Evolutionary conservation across 2,888 invertebrate species (phyloP), one percentile per base, ranked within the genome.

Genomic region (Leptogaster cylindrica): DNA sequence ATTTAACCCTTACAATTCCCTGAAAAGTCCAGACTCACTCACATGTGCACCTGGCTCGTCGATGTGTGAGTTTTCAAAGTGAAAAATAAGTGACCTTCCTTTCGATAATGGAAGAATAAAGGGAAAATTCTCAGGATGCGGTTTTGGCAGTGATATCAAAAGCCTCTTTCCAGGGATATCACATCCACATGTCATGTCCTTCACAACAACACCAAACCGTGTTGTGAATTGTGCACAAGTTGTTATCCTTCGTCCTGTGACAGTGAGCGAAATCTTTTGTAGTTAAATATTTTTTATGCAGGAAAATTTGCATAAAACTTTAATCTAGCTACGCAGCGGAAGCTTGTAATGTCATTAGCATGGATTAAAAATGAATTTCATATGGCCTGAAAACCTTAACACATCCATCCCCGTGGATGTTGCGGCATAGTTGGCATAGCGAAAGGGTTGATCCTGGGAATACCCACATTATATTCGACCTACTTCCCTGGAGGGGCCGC

Each of bases 301-400:
- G 12, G 16, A 6, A 23, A 23, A 55, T 55, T 55, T 31, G 25
- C 55, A 55, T 55, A 55, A 55, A 55, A 36, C 39, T 55, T 55
- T 55, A 55, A 55, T 55, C 55, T 55, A 12, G 12, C 36, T 36
- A 55, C 55, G 55, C 55, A 55, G 55, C 6, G 36, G 18, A 55
- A 36, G 8, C 55, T 36, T 39, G 55, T 55, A 55, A 12, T 36
- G 39, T 55, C 55, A 20, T 55, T 55, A 55, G 39, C 55, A 55
- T 55, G 39, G 55, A 55, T 55, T 55, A 55, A 55, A 55, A 55
- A 55, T 23, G 55, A 36, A 55, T 55, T 55, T 55, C 39, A 36
- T 55, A 55, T 36, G 20, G 36, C n/a, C 36, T 39, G 25, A 55
- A 36, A 20, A 3, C 36, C 55, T 55, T 55, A 36, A 55, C 55